Evolutionary conservation across 2,797 vertebrate species (phyloP), one percentile per base, ranked within the genome.

Genomic region (Labeo calbasu): DNA sequence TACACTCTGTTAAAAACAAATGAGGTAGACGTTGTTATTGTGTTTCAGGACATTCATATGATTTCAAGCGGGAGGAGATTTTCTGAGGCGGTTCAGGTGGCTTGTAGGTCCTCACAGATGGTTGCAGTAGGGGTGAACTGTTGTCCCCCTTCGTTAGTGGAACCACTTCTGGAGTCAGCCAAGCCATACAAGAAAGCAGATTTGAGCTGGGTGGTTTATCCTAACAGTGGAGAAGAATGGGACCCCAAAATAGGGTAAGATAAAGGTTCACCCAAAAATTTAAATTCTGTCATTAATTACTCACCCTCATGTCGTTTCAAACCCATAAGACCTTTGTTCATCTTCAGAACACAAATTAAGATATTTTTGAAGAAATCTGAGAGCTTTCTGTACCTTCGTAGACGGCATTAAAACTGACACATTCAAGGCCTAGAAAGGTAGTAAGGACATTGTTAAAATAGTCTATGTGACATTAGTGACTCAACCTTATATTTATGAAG

Each of bases 111-210:
- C 70, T 2, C 84, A 7, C 96, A 96, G 89, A 85, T 96, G 87
- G 86, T 96, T 1, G 94, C 95, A 17, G 90, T 96, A 0, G 96
- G 96, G 57, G 90, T 96, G 43, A 96, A 96, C 92, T 96, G 95
- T 90, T 96, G 93, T 77, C 68, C 90, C 0, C 94, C 96, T 17
- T 32, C 25, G 0, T 25, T 95, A 82, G 92, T 96, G 81, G 92
- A 92, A 87, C 91, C 94, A 0, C 91, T 96, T 72, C 91, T 96
- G 77, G 87, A 92, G 65, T 94, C 93, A 19, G 92, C 91, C 5
- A 73, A 79, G 71, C 87, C 89, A 0, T 87, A 91, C 48, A 91
- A 82, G 79, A 87, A 83, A 48, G 89, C 92, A 17, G 88, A 92
- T 61, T 70, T 88, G 79, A 87, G 89, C 91, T 96, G 95, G 95